Percentiles rank a stretch among this genome's conserved stretches.
Evolutionary conservation across 2,797 vertebrate species (phyloP).

Genomic region (Pangasius macronema): DNA sequence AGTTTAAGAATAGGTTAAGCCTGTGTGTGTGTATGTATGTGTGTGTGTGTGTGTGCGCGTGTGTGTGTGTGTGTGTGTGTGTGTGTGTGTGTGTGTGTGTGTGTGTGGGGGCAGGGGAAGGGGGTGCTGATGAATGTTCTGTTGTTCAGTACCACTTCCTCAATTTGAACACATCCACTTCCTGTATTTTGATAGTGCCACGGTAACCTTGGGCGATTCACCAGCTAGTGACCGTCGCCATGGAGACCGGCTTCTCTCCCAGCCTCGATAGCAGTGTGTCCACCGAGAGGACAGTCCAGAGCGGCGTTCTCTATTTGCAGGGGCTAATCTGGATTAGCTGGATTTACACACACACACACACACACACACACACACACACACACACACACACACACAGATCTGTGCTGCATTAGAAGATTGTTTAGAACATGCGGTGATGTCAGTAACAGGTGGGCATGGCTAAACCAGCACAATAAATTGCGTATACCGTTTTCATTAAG

Average conservation of each 20-base stretch:
- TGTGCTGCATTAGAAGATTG: background rate
- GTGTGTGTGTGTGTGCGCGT: background rate
- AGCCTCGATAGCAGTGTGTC: background rate
- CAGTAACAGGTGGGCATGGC: background rate
- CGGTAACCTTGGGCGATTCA: slow-evolving; percentile 56
- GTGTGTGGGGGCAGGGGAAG: background rate
- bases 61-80: background rate
- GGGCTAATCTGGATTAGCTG: slow-evolving; percentile 25
- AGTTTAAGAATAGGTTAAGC: background rate
- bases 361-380: slow-evolving; percentile 9
- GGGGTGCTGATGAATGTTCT: slow-evolving; percentile 6
- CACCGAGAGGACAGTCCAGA: background rate
- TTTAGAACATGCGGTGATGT: background rate
- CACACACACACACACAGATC: slow-evolving; percentile 5
- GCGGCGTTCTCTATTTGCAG: background rate
- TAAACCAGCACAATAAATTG: background rate
- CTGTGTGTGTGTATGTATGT: background rate
- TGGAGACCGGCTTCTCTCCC: slow-evolving; percentile 45
- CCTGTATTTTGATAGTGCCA: slow-evolving; percentile 57
- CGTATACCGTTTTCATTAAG: background rate
- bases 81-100: background rate
- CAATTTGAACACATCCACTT: slow-evolving; percentile 48
- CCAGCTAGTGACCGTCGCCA: slow-evolving; percentile 41
- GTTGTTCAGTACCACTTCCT: slow-evolving; percentile 32
- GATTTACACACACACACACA: background rate